phyloP scores from a whole-genome alignment of 1,140 invertebrate species.

The Artemia franciscana region DNA sequence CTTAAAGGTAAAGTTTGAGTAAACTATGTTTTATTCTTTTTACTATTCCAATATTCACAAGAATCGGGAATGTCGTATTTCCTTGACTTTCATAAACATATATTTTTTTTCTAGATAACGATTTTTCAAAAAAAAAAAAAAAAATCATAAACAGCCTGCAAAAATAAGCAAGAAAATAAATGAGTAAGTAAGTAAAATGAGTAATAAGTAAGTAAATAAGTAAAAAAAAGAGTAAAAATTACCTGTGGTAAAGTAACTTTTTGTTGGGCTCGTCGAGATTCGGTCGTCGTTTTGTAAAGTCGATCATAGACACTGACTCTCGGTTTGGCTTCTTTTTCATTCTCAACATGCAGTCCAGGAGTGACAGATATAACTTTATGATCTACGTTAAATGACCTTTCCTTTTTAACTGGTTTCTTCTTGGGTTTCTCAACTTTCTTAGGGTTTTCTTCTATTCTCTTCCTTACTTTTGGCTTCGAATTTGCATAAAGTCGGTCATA shows the following conservation, averaged over 20 bases:
- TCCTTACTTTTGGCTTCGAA: not conserved
- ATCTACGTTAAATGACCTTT: not conserved
- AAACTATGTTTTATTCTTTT: too few relatives aligned
- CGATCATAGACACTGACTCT: not conserved
- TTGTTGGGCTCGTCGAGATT: not conserved
- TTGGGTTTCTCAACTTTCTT: not conserved
- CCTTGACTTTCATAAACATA: too few relatives aligned
- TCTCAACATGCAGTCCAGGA: not conserved
- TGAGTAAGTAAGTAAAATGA: too few relatives aligned
- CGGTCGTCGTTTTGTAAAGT: not conserved
- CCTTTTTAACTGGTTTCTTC: not conserved
- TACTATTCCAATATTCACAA: too few relatives aligned
- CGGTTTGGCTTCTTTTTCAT: not conserved
- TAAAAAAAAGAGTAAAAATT: not conserved
- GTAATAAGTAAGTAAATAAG: too few relatives aligned
- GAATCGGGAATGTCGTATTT: too few relatives aligned
- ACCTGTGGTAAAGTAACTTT: not conserved
- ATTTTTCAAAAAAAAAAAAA: too few relatives aligned
- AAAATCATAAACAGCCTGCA: too few relatives aligned
- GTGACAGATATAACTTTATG: not conserved
- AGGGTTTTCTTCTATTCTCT: not conserved
- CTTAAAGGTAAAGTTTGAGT: too few relatives aligned
- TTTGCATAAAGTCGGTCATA: not conserved
- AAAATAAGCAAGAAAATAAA: too few relatives aligned
- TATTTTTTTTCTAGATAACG: too few relatives aligned